These are phyloP conservation scores for Nymphalis c-album DNA, from an alignment of 2,888 invertebrate species.

Conservation along the genomic window DNA sequence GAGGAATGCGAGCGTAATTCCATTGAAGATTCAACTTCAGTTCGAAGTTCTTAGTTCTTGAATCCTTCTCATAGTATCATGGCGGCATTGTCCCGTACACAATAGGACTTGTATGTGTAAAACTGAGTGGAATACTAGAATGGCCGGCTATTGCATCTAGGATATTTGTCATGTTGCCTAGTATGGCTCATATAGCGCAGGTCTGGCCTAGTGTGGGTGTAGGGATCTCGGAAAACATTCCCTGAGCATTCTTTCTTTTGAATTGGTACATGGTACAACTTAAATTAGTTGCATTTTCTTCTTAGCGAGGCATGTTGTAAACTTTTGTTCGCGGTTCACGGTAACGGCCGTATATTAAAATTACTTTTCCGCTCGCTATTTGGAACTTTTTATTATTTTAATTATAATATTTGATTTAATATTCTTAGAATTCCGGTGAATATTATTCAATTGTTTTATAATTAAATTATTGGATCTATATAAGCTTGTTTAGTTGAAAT, in stretches of 20 bases:
- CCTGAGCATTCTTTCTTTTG: slow-evolving; percentile 39
- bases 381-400: slow-evolving; percentile 22
- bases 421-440: background rate
- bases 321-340: slow-evolving; percentile 26
- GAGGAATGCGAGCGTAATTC: slow-evolving; percentile 63
- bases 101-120: slow-evolving; percentile 70
- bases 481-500: background rate
- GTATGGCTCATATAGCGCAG: slow-evolving; percentile 27
- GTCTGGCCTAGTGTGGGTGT: slow-evolving; percentile 24
- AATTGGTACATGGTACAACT: slow-evolving; percentile 36
- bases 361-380: slow-evolving; percentile 16
- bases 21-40: slow-evolving; percentile 72
- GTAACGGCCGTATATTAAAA: slow-evolving; percentile 24
- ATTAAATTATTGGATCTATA: background rate
- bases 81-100: slow-evolving; percentile 68
- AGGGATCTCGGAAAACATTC: slow-evolving; percentile 34
- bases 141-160: slow-evolving; percentile 54
- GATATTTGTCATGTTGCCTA: slow-evolving; percentile 53
- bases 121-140: slow-evolving; percentile 55
- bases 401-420: slow-evolving; percentile 20
- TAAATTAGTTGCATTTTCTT: slow-evolving; percentile 42
- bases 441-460: background rate
- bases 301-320: slow-evolving; percentile 26
- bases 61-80: slow-evolving; percentile 62
- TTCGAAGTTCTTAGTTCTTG: slow-evolving; percentile 65